phyloP scores from a whole-genome alignment of 2,113 vertebrate species.

The Rafetus swinhoei region DNA sequence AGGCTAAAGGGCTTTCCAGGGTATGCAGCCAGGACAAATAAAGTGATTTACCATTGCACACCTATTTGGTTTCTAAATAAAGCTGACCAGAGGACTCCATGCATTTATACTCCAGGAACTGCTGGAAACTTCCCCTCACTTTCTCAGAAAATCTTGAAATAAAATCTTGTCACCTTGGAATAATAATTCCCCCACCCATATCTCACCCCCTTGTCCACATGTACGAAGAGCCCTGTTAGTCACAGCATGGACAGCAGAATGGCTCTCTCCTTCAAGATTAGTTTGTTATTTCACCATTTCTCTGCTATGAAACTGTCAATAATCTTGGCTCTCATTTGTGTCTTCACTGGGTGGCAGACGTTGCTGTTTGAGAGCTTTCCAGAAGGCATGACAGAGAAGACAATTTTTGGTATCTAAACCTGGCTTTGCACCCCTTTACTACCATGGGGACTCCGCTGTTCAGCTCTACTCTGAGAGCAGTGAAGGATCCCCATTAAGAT shows the following conservation, averaged over 20 bases:
- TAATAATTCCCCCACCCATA: not conserved
- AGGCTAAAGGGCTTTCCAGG: slow-evolving; percentile 16
- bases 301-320: slow-evolving; percentile 25
- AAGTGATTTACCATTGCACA: slow-evolving; percentile 37
- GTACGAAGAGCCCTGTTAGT: slow-evolving; percentile 22
- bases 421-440: not conserved
- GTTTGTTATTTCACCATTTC: slow-evolving; percentile 28
- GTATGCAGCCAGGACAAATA: slow-evolving; percentile 58
- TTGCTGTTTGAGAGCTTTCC: not conserved
- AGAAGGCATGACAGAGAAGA: not conserved
- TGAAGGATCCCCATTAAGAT: not conserved
- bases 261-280: slow-evolving; percentile 13
- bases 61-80: slow-evolving; percentile 76
- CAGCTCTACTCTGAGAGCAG: not conserved
- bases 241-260: slow-evolving; percentile 36
- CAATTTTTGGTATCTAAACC: not conserved
- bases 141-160: slow-evolving; percentile 43
- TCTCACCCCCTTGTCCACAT: not conserved
- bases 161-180: slow-evolving; percentile 16
- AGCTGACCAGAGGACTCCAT: slow-evolving; percentile 40
- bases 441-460: not conserved
- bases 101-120: slow-evolving; percentile 52
- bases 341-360: slow-evolving; percentile 10
- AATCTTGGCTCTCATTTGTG: not conserved
- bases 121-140: slow-evolving; percentile 12